phyloP scores from a whole-genome alignment of 2,888 invertebrate genomes.

The Drepanosiphum platanoidis region DNA sequence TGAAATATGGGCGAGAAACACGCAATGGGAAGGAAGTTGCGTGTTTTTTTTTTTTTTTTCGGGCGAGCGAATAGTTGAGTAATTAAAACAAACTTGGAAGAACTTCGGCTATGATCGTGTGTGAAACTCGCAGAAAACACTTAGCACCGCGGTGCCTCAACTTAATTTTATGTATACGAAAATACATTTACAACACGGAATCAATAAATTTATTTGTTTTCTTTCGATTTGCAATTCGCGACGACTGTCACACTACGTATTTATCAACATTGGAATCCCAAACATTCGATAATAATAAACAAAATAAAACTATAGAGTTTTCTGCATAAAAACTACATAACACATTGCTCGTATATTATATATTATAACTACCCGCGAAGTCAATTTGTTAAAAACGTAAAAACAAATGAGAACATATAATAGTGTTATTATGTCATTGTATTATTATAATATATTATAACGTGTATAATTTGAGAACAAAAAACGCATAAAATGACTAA shows the following conservation, averaged over 20 bases:
- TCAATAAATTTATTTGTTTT: neutral
- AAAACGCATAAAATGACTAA: neutral
- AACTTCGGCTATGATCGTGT: neutral
- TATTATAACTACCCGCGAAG: neutral
- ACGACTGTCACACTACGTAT: neutral
- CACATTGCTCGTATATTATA: too few relatives aligned
- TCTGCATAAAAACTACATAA: too few relatives aligned
- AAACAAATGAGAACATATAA: neutral
- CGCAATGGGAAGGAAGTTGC: slow-evolving; percentile 35
- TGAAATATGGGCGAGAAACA: slow-evolving; percentile 6
- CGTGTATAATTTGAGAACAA: neutral
- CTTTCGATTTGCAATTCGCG: neutral
- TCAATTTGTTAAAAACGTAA: neutral
- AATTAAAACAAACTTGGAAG: slow-evolving; percentile 35
- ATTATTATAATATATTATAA: neutral
- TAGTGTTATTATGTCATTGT: too few relatives aligned
- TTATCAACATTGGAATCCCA: neutral
- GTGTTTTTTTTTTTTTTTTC: too few relatives aligned
- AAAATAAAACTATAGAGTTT: too few relatives aligned
- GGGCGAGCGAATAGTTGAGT: neutral
- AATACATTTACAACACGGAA: neutral
- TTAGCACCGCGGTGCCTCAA: slow-evolving; percentile 29
- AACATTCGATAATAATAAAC: neutral
- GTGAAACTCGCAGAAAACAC: slow-evolving; percentile 14
- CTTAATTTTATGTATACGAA: slow-evolving; percentile 14